Percentiles rank a stretch among this genome's conserved stretches.
Conservation (phyloP, 1,140 invertebrate species). For the Cataglyphis hispanica region DNA sequence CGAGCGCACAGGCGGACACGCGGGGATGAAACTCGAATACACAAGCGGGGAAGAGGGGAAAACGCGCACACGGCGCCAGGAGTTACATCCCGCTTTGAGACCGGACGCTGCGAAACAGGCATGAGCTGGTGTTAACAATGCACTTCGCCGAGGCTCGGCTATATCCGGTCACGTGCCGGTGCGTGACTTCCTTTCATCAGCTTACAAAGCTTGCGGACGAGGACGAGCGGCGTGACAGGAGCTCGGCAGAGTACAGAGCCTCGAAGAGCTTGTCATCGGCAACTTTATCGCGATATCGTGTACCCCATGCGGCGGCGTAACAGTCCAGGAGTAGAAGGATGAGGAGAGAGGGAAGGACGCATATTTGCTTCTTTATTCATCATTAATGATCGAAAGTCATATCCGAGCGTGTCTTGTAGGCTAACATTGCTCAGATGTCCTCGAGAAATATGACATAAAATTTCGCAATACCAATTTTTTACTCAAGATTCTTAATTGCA, state of each 20-base stretch:
- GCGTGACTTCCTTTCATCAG: conserved; percentile 76
- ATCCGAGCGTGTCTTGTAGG: not conserved
- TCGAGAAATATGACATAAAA: not conserved
- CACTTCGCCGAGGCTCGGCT: conserved; percentile 73
- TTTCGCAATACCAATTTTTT: not conserved
- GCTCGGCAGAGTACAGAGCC: conserved; percentile 19
- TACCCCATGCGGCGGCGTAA: not conserved
- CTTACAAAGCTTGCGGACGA: conserved; percentile 65
- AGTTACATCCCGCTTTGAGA: conserved; percentile 77
- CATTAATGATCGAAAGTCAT: conserved; percentile 1
- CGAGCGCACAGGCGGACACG: conserved; percentile 3
- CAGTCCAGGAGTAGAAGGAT: not conserved
- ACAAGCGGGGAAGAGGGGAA: not conserved
- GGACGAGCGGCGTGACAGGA: conserved; percentile 34
- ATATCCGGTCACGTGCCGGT: conserved; percentile 73
- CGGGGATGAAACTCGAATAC: conserved; percentile 28
- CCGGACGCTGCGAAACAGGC: conserved; percentile 70
- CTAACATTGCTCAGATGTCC: not conserved
- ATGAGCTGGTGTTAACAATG: conserved; percentile 75
- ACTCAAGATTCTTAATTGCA: too few species aligned
- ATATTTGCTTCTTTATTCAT: conserved; percentile 12
- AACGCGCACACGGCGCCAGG: conserved; percentile 45
- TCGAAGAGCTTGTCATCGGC: conserved; percentile 47
- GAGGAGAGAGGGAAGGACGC: too few species aligned
- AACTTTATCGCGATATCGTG: conserved; percentile 46